Evolutionary conservation across 2,113 vertebrate genomes (phyloP).

Genomic region (Ancistrus triradiatus): DNA sequence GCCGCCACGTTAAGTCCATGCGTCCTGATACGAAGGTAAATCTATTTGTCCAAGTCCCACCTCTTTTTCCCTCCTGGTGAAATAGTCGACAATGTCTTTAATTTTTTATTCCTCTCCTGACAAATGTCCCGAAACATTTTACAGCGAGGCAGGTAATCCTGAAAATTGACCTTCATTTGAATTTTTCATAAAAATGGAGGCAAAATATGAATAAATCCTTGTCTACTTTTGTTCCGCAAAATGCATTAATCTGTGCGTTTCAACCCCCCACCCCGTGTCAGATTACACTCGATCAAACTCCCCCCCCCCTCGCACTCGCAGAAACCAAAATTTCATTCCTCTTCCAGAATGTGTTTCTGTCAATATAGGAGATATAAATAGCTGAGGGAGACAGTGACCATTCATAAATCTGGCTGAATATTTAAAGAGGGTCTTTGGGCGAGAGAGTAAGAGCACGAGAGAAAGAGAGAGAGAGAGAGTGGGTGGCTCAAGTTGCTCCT

Average conservation of each 20-base stretch:
- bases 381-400: slow-evolving; percentile 62
- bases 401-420: slow-evolving; percentile 78
- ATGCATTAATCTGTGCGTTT: slow-evolving; percentile 46
- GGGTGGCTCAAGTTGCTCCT: slow-evolving; percentile 58
- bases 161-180: slow-evolving; percentile 50
- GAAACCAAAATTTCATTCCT: slow-evolving; percentile 56
- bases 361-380: slow-evolving; percentile 72
- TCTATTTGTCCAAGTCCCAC: slow-evolving; percentile 7
- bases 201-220: slow-evolving; percentile 52
- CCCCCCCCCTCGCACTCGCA: slow-evolving; percentile 41
- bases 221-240: slow-evolving; percentile 50
- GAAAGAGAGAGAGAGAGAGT: neutral
- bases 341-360: slow-evolving; percentile 57
- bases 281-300: slow-evolving; percentile 49
- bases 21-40: neutral
- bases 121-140: slow-evolving; percentile 45
- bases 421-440: slow-evolving; percentile 70
- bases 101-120: slow-evolving; percentile 45
- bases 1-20: too few relatives aligned
- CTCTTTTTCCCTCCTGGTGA: slow-evolving; percentile 5
- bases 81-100: slow-evolving; percentile 37
- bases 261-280: slow-evolving; percentile 37
- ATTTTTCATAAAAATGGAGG: slow-evolving; percentile 50
- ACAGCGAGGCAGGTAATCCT: slow-evolving; percentile 45
- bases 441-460: slow-evolving; percentile 36